Evolutionary conservation across 1,140 invertebrate genomes (phyloP).

Genomic region (Anastrepha ludens): DNA sequence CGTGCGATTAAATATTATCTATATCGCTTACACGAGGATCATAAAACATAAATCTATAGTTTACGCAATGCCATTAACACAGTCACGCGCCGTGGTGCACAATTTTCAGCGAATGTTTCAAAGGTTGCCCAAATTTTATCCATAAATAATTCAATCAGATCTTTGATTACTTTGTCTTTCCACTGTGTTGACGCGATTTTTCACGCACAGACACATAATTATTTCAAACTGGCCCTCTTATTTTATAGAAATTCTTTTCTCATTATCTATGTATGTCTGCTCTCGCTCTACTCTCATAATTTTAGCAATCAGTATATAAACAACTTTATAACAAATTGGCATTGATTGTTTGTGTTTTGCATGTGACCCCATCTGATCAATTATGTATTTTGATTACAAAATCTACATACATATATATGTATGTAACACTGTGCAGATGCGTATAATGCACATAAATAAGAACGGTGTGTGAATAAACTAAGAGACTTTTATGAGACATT

Average conservation of each 20-base stretch:
- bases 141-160: not conserved
- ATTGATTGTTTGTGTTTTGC: not conserved
- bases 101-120: no score
- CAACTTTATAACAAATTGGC: not conserved
- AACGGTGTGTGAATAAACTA: not conserved
- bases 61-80: no score
- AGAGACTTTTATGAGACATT: not conserved
- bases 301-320: constrained; percentile 4
- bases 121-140: no score
- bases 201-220: not conserved
- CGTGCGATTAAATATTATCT: no score
- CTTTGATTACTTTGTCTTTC: not conserved
- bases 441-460: no score
- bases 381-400: constrained; percentile 21
- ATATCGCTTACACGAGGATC: no score
- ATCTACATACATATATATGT: not conserved
- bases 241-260: not conserved
- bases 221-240: not conserved
- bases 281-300: not conserved
- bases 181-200: not conserved
- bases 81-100: no score
- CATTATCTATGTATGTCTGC: not conserved
- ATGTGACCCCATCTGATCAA: constrained; percentile 34
- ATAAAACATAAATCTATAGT: no score
- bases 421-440: not conserved